Evolutionary conservation across 2,888 invertebrate species (phyloP).

Genomic region (Bimastos eiseni): DNA sequence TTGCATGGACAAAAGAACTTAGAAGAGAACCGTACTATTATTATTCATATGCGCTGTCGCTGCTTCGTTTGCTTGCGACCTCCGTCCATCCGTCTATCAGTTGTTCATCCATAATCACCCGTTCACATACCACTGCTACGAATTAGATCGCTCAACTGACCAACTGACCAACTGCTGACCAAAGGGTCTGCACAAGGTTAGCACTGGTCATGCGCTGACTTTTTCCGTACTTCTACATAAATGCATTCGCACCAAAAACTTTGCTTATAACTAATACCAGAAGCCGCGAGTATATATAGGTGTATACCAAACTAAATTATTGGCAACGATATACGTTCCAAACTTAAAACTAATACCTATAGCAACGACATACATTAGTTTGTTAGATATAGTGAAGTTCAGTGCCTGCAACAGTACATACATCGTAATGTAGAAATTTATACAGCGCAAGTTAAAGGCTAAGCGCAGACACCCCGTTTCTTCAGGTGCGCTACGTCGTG

Average conservation of each 20-base stretch:
- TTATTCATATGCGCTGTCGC: background rate
- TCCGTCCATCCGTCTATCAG: background rate
- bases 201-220: background rate
- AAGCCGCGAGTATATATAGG: background rate
- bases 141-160: background rate
- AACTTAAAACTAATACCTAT: background rate
- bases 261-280: background rate
- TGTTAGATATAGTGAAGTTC: background rate
- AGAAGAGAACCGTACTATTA: background rate
- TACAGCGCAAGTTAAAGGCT: too few relatives aligned
- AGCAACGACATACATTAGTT: background rate
- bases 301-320: background rate
- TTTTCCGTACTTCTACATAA: background rate
- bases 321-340: background rate
- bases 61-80: background rate
- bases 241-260: background rate
- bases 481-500: too few relatives aligned
- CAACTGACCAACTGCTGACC: slow-evolving; percentile 1
- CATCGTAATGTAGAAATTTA: too few relatives aligned
- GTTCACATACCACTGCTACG: background rate
- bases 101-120: background rate
- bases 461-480: too few relatives aligned
- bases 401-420: background rate
- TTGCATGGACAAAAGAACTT: background rate
- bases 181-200: background rate